Evolutionary conservation across 2,113 vertebrate species (phyloP).

Genomic region (Ramphastos sulfuratus): DNA sequence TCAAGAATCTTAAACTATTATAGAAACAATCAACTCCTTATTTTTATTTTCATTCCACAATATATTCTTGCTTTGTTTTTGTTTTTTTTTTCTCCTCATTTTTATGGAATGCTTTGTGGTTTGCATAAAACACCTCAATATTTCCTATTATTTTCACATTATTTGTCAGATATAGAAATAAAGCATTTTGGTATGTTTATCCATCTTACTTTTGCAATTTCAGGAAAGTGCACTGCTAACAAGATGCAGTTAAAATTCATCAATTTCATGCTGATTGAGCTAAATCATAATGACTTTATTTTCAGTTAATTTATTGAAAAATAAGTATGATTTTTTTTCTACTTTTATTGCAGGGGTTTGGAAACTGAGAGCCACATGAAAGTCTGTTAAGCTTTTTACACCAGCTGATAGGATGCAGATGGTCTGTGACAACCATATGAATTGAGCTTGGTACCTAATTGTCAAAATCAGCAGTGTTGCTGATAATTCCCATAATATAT

Average conservation of each 20-base stretch:
- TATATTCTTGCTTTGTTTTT: not conserved
- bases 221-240: not conserved
- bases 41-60: not conserved
- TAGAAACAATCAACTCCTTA: not conserved
- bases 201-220: not conserved
- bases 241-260: slow-evolving; percentile 3
- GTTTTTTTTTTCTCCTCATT: not conserved
- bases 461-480: not conserved
- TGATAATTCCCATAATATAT: not conserved
- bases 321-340: not conserved
- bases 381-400: not conserved
- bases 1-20: not conserved
- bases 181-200: not conserved
- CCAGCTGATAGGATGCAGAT: not conserved
- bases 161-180: not conserved
- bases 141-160: not conserved
- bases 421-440: not conserved
- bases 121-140: not conserved
- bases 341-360: not conserved
- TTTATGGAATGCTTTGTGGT: not conserved
- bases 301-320: slow-evolving; percentile 31
- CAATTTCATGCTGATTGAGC: not conserved
- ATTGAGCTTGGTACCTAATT: not conserved
- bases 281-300: slow-evolving; percentile 17
- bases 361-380: not conserved